These are phyloP conservation scores for Myrmophylax atrothorax DNA, from an alignment of 2,113 vertebrate genomes.

Conservation along the genomic window DNA sequence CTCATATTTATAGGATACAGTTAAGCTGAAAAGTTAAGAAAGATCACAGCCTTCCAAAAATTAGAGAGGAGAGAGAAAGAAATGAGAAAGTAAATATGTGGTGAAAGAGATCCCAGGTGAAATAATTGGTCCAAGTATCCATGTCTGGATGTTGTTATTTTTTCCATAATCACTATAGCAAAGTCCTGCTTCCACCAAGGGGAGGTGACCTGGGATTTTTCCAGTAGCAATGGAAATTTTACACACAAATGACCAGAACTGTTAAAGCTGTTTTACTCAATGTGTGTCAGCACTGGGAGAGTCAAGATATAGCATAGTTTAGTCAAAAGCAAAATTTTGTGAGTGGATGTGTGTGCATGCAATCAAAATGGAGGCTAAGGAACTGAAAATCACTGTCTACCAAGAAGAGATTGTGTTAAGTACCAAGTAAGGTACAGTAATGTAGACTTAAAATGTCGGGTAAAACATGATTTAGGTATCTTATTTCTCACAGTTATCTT, in stretches of 20 bases:
- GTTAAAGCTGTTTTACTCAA: not conserved
- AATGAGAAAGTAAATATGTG: slow-evolving; percentile 1
- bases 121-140: slow-evolving; percentile 44
- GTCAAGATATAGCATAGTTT: not conserved
- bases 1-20: not conserved
- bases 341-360: not conserved
- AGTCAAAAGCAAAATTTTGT: not conserved
- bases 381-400: not conserved
- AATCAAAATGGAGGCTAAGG: not conserved
- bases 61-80: slow-evolving; percentile 20
- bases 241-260: not conserved
- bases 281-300: not conserved
- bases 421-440: not conserved
- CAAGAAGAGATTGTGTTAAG: not conserved
- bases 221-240: slow-evolving; percentile 47
- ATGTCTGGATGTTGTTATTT: slow-evolving; percentile 55
- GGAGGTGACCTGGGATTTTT: slow-evolving; percentile 34
- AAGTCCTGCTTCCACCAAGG: slow-evolving; percentile 12
- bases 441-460: not conserved
- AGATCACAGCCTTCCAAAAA: slow-evolving; percentile 18
- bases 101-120: slow-evolving; percentile 55
- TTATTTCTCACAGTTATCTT: not conserved
- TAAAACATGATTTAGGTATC: not conserved
- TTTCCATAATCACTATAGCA: slow-evolving; percentile 58
- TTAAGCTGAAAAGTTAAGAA: not conserved